Base-by-base conservation (phyloP, 2,888 invertebrate genomes). In the Macrosoma leucophasiata region DNA sequence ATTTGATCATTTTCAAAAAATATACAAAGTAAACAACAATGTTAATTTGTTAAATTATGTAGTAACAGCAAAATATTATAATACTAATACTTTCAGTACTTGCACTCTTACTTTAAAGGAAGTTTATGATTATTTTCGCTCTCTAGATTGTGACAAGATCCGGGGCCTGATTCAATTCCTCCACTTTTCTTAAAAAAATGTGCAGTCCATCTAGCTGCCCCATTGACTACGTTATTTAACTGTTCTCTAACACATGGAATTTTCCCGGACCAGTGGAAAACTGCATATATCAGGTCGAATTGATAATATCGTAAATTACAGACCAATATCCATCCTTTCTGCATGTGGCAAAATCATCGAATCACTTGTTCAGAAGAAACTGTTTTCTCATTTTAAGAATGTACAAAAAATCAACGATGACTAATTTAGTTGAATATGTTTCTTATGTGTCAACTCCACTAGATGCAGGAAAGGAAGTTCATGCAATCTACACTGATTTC, bases 131-230 rank as follows among this genome's bases (percentile, higher is more conserved):
- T 10, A n/a, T 10, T 15, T 29, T 21, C 13, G 21, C 9, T 15
- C 14, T 10, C 14, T 22, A 7, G 19, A 32, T 4, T 12, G 13
- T 20, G 22, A 27, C 46, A 30, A 23, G 17, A 22, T 4, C 22
- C 29, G 2, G 29, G 29, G 14, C 29, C 22, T 2, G 23, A 30
- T n/a, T 10, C 12, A 9, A 30, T 30, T 7, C 17, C 29, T 15
- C 21, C 22, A 11, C 4, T 23, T 11, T 14, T 30, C n/a, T 14
- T 30, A 8, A 21, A 20, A 21, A 21, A 17, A 55, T 55, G 67
- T 90, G 90, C 94, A 8, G 8, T 8, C 14, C 22, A 30, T 14
- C 91, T 97, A 93, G 75, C 93, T 91, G 21, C 97, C 89, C 39
- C 35, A 7, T 5, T 32, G 4, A 10, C 10, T 22, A 21, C 29